A percentile compares a stretch with the other conserved stretches of the same genome.
Conservation (phyloP, 2,888 invertebrate genomes). For the Heliconius hortense region DNA sequence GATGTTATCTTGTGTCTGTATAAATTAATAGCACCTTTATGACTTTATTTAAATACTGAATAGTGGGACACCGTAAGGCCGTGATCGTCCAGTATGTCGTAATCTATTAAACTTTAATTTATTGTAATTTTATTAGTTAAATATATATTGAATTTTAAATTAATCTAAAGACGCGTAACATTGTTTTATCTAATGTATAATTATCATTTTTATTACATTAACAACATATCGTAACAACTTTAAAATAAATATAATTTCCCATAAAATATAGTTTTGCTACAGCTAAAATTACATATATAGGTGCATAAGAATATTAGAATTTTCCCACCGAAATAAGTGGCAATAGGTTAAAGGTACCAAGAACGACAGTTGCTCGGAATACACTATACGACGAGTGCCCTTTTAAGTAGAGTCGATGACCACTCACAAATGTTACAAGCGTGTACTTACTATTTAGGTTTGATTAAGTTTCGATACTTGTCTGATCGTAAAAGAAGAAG, state of each 20-base stretch:
- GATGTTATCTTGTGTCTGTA: constrained; percentile 31
- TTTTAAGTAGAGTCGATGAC: constrained; percentile 30
- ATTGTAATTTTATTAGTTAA: constrained; percentile 18
- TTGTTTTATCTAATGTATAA: constrained; percentile 3
- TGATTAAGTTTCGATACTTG: constrained; percentile 20
- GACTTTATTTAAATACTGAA: constrained; percentile 33
- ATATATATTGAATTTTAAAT: constrained; percentile 4
- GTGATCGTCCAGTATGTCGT: constrained; percentile 3
- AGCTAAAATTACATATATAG: background rate
- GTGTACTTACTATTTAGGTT: constrained; percentile 25
- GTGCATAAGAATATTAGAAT: constrained; percentile 12
- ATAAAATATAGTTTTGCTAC: background rate
- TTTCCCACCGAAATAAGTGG: constrained; percentile 36
- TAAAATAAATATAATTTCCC: background rate
- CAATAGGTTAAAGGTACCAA: constrained; percentile 37
- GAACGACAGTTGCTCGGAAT: constrained; percentile 35
- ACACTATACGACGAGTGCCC: constrained; percentile 31
- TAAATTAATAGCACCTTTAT: constrained; percentile 33
- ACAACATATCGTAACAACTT: background rate
- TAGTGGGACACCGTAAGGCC: constrained; percentile 23
- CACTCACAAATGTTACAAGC: constrained; percentile 35
- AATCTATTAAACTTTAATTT: constrained; percentile 9
- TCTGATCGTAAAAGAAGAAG: background rate
- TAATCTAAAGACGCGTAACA: background rate
- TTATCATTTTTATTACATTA: background rate